phyloP scores from a whole-genome alignment of 2,113 vertebrate species.

The Ranitomeya variabilis region DNA sequence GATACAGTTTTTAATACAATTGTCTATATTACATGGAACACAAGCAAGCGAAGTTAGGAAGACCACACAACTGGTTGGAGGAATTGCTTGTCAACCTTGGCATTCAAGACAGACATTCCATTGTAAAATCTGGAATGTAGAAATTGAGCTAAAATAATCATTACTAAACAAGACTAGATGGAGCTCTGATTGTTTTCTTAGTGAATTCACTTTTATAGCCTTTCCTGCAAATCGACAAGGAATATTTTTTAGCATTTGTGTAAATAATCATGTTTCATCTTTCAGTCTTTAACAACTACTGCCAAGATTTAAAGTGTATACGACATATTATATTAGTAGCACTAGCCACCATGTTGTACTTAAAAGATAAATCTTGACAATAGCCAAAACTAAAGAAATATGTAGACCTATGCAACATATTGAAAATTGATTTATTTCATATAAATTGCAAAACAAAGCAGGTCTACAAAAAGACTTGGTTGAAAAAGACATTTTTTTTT shows the following conservation, averaged over 20 bases:
- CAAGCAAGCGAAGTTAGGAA: conserved; percentile 7
- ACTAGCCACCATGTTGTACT: no score
- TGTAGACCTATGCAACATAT: no score
- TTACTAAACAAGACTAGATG: conserved; percentile 19
- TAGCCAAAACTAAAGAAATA: no score
- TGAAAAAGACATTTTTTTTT: no score
- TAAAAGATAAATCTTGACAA: no score
- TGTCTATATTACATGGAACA: conserved; percentile 50
- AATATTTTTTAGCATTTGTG: background rate
- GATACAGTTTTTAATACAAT: background rate
- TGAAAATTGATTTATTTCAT: no score
- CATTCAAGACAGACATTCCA: conserved; percentile 41
- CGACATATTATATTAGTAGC: no score
- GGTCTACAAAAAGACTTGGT: no score
- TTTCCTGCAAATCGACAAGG: background rate
- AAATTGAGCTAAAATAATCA: conserved; percentile 29
- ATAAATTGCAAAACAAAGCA: no score
- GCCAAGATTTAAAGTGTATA: no score
- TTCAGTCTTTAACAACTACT: no score
- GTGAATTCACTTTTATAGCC: background rate
- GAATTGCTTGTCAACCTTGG: conserved; percentile 24
- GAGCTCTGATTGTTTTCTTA: background rate
- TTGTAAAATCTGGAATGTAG: conserved; percentile 32
- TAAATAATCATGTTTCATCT: background rate
- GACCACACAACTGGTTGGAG: background rate